Evolutionary conservation across 2,888 invertebrate species (phyloP).

Genomic region (Cantharis lateralis): DNA sequence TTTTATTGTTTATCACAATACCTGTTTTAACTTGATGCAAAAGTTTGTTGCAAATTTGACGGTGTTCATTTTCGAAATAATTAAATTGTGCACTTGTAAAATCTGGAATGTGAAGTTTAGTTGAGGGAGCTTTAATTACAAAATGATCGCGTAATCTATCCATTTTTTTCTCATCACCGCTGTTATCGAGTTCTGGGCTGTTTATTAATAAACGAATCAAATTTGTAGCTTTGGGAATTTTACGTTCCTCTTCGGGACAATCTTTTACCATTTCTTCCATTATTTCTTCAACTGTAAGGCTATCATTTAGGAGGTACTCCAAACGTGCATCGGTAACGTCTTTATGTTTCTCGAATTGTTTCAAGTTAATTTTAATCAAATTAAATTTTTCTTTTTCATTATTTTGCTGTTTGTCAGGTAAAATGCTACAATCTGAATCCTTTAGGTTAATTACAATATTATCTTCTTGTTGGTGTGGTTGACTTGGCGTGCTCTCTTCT

Average conservation of each 20-base stretch:
- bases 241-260: constrained; percentile 24
- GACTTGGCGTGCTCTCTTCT: neutral
- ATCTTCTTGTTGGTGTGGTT: neutral
- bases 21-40: constrained; percentile 6
- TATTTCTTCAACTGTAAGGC: constrained; percentile 21
- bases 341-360: neutral
- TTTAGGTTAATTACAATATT: neutral
- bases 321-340: neutral
- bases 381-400: neutral
- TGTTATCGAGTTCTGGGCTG: constrained; percentile 42
- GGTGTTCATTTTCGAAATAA: constrained; percentile 6
- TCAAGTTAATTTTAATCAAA: neutral
- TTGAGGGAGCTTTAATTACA: constrained; percentile 43
- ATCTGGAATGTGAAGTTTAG: constrained; percentile 8
- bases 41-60: constrained; percentile 11
- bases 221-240: constrained; percentile 24
- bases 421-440: neutral
- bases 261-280: constrained; percentile 30
- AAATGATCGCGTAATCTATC: constrained; percentile 48
- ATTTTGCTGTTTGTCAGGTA: neutral
- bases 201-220: constrained; percentile 37
- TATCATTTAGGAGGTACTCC: constrained; percentile 16
- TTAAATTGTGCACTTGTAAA: neutral
- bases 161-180: constrained; percentile 38
- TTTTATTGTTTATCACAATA: constrained; percentile 12